Evolutionary conservation across 2,797 vertebrate species (phyloP).

Genomic region (Tragelaphus oryx): DNA sequence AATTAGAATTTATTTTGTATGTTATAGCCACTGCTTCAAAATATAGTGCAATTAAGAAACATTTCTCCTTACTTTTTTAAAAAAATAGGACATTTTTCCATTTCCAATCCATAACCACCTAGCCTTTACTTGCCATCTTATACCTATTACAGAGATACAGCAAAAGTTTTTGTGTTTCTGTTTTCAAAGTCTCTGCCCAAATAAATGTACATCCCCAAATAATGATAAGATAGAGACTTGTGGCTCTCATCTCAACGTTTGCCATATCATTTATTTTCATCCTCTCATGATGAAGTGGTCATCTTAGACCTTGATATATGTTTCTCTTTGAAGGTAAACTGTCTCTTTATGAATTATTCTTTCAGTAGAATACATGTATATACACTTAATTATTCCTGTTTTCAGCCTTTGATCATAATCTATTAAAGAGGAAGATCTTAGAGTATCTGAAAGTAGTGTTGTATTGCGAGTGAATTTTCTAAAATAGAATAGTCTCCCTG

Average conservation of each 20-base stretch:
- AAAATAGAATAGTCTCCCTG: neutral
- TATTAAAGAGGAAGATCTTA: conserved; percentile 26
- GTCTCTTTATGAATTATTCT: conserved; percentile 64
- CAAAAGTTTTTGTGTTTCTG: neutral
- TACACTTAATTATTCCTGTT: conserved; percentile 59
- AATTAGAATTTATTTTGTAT: too few relatives aligned
- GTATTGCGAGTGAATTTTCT: conserved; percentile 48
- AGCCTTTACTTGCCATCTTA: neutral
- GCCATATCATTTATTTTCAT: neutral
- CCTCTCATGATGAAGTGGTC: neutral
- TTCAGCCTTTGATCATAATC: conserved; percentile 57
- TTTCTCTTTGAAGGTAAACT: conserved; percentile 62
- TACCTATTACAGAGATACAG: neutral
- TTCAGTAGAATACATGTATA: conserved; percentile 62
- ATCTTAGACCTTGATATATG: conserved; percentile 40
- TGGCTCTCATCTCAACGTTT: neutral
- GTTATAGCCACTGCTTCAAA: neutral
- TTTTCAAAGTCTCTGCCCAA: neutral
- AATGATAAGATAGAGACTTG: neutral
- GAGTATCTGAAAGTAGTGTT: conserved; percentile 18
- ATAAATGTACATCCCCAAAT: neutral
- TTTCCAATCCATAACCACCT: neutral
- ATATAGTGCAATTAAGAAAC: neutral
- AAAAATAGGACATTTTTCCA: neutral
- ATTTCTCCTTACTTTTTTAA: neutral